Base-by-base conservation (phyloP, 1,140 invertebrate genomes). In the Cheumatopsyche charites region DNA sequence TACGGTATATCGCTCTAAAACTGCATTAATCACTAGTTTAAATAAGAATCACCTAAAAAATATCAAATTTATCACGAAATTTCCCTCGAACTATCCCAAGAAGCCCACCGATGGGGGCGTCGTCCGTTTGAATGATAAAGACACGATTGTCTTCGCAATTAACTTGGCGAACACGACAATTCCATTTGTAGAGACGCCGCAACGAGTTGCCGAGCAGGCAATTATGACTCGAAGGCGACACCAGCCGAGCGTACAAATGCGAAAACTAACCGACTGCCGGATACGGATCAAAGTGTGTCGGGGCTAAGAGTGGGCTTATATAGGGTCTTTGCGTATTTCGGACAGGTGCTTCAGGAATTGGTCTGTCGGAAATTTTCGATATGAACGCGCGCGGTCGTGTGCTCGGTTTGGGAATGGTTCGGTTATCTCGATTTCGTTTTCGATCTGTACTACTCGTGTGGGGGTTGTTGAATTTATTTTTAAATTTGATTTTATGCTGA, bases 71-170 rank as follows among this genome's bases (percentile, higher is more conserved):
- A 12, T 47, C 43, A 47, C 43, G 13, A 47, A n/a, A n/a, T 58
- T 58, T 23, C n/a, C 7, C 12, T 17, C 15, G 17, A 9, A 36
- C 9, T 9, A 23, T 26, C 26, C 29, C 3, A 26, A 5, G 11
- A 49, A 49, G 58, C 29, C 6, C 42, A 15, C 29, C 42, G 15
- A 7, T 47, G 23, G 63, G 25, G 12, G n/a, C 29, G 62, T 0
- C 42, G 58, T 49, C 21, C 26, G 25, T 55, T 47, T 42, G 21
- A 15, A 68, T 52, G 52, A 74, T 69, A 69, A 68, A 68, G 69
- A 55, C 55, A 55, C 67, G 67, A 70, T 72, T 75, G 73, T 75
- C 73, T 72, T 75, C 29, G 73, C 74, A 75, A 75, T 75, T 71
- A 72, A 70, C 58, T 62, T 58, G 70, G 41, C 19, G 70, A 62